These are phyloP conservation scores for Euwallacea similis DNA, from an alignment of 1,140 invertebrate genomes.

Conservation along the genomic window DNA sequence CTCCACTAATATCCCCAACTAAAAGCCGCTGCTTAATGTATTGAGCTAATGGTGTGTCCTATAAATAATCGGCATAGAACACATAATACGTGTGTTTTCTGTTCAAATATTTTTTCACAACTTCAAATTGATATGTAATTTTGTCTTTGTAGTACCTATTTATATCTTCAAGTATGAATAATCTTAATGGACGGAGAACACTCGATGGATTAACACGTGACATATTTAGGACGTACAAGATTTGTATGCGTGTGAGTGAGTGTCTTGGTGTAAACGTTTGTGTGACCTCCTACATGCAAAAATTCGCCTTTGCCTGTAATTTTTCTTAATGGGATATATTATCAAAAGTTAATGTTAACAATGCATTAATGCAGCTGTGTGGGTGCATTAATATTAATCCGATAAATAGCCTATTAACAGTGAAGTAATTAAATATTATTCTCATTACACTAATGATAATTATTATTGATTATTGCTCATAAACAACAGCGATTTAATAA, in stretches of 20 bases:
- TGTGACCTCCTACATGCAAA: neutral
- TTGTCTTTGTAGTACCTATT: neutral
- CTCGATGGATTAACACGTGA: neutral
- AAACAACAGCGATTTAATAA: no score
- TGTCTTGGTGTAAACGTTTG: neutral
- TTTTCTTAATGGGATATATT: no score
- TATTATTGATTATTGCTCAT: no score
- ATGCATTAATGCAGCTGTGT: no score
- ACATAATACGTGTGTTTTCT: no score
- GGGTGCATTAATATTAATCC: no score
- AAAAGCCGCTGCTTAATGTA: neutral
- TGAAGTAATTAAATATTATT: no score
- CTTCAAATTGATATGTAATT: neutral
- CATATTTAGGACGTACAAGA: conserved; percentile 5
- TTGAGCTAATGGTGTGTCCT: neutral
- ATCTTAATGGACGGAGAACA: conserved; percentile 4
- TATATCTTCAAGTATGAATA: conserved; percentile 1
- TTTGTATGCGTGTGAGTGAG: conserved; percentile 3
- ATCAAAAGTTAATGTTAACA: no score
- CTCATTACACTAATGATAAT: no score
- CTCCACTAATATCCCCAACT: neutral
- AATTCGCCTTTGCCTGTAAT: no score
- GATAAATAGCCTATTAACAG: no score
- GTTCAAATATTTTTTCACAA: no score
- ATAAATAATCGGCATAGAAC: neutral